These are phyloP conservation scores for Atta colombica DNA, from an alignment of 1,140 invertebrate genomes.

Conservation along the genomic window DNA sequence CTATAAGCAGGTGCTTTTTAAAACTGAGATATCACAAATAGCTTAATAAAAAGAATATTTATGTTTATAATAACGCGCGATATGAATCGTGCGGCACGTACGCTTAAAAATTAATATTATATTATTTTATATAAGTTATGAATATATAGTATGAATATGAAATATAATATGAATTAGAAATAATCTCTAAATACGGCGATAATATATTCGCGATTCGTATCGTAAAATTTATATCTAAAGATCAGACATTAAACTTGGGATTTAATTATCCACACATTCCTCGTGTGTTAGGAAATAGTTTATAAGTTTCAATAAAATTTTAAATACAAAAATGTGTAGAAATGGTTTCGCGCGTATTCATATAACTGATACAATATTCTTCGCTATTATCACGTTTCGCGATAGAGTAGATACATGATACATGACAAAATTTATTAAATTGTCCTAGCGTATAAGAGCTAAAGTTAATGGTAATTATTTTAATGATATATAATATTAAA, in stretches of 20 bases:
- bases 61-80: slow-evolving; percentile 35
- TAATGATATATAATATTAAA: slow-evolving; percentile 34
- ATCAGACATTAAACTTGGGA: slow-evolving; percentile 21
- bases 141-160: background rate
- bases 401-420: slow-evolving; percentile 13
- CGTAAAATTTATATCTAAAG: slow-evolving; percentile 35
- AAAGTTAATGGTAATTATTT: slow-evolving; percentile 58
- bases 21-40: slow-evolving; percentile 58
- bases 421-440: slow-evolving; percentile 38
- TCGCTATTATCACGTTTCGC: background rate
- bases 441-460: slow-evolving; percentile 26
- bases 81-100: slow-evolving; percentile 18
- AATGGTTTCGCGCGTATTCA: slow-evolving; percentile 5
- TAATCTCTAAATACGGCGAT: slow-evolving; percentile 8
- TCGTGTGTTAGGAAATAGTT: slow-evolving; percentile 36
- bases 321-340: slow-evolving; percentile 35
- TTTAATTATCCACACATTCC: slow-evolving; percentile 38
- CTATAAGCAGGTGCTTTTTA: slow-evolving; percentile 54
- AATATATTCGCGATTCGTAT: slow-evolving; percentile 34
- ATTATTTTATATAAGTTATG: slow-evolving; percentile 36
- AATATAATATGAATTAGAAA: background rate
- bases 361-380: slow-evolving; percentile 32
- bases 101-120: slow-evolving; percentile 28
- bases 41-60: slow-evolving; percentile 38
- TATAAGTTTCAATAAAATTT: slow-evolving; percentile 30